These are phyloP conservation scores for Petrolisthes cinctipes DNA, from an alignment of 2,888 invertebrate species.

Conservation along the genomic window DNA sequence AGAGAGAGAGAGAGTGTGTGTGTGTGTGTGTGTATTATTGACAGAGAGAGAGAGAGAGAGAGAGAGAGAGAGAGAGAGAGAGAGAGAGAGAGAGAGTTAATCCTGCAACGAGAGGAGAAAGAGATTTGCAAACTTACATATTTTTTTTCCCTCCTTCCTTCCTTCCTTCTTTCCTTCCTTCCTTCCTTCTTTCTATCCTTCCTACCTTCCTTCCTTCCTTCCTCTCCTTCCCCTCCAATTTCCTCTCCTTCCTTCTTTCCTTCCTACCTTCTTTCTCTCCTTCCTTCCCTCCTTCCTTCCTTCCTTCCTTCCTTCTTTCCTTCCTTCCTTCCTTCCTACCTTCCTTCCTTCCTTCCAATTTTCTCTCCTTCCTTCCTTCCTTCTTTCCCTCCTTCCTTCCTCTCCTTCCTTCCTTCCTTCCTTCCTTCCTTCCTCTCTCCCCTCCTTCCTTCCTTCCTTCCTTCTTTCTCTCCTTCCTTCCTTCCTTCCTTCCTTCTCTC, in stretches of 20 bases:
- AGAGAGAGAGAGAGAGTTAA: too few relatives aligned
- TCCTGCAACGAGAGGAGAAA: too few relatives aligned
- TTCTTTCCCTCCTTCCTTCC: not conserved
- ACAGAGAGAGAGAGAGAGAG: too few relatives aligned
- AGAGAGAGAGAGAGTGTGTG: too few relatives aligned
- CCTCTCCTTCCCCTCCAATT: too few relatives aligned
- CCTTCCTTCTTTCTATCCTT: too few relatives aligned
- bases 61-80: too few relatives aligned
- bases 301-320: not conserved
- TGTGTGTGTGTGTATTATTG: too few relatives aligned
- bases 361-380: not conserved
- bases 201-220: too few relatives aligned
- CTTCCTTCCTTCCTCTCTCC: not conserved
- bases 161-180: not conserved
- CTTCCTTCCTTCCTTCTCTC: not conserved
- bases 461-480: not conserved
- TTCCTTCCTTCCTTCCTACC: not conserved
- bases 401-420: not conserved
- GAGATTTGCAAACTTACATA: not conserved
- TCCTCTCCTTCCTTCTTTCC: too few relatives aligned
- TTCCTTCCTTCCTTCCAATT: not conserved
- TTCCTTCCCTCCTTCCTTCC: not conserved
- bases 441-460: too few relatives aligned
- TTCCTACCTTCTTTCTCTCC: too few relatives aligned
- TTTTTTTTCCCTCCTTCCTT: conserved; percentile 1